Evolutionary conservation across 2,797 vertebrate genomes (phyloP), one percentile per base, ranked within the genome.

Genomic region (Oreortyx pictus): DNA sequence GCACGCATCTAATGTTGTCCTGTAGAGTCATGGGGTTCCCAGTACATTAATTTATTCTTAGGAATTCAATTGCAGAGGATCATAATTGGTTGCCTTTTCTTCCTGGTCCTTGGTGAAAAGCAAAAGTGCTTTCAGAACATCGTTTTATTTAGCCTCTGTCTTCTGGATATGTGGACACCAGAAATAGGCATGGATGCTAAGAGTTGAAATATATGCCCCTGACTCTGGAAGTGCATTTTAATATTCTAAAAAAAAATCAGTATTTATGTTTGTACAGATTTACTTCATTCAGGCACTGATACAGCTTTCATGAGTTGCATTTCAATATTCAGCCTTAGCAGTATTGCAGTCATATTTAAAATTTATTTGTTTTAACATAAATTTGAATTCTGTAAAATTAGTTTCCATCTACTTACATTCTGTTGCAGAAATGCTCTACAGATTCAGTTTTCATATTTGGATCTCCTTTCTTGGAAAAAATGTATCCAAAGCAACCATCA

Each of bases 1-100:
- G 37, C 16, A 15, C 3, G 2, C 0, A 0, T 44, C 57, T 35
- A 8, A 52, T 52, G 18, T 2, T 82, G 65, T 67, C 73, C 29
- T 37, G 31, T 35, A 71, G 59, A 52, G 25, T 37, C 27, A 4
- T 6, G 19, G 14, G 5, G 65, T 80, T 71, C 27, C 57, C 65
- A 68, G 31, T 14, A 23, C 4, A 25, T 4, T 27, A 44, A 8
- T 10, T 50, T 49, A 60, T 57, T 78, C 57, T 65, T 71, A 83
- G 61, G 27, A 71, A 71, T 74, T 89, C 7, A 14, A 12, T 71
- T 75, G 33, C 20, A 56, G 2, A 22, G 5, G 29, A 14, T 46
- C 9, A 4, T 49, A 47, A 50, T 9, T 7, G 7, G 17, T 29
- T 54, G 29, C 31, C 27, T 60, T 87, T 60, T 83, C 65, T 70